Conservation (phyloP, 2,888 invertebrate genomes). For the Eristalis tenax region DNA sequence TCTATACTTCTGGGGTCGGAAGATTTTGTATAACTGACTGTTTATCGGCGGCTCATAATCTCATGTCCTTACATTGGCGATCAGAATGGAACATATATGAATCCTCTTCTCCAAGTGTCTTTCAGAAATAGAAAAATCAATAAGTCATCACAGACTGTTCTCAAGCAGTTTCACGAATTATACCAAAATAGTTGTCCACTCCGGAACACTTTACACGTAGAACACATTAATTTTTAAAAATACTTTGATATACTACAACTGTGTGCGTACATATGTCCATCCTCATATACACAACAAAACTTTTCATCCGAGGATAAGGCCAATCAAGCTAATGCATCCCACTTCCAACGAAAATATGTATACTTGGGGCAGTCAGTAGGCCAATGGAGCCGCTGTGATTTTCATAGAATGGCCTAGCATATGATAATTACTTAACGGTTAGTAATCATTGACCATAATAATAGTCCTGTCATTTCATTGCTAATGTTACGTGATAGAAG, state of each 20-base stretch:
- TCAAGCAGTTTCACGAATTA: background rate
- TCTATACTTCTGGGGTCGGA: too few relatives aligned
- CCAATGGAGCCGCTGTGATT: background rate
- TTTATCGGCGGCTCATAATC: too few relatives aligned
- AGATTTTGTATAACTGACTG: too few relatives aligned
- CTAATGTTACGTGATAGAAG: conserved; percentile 39
- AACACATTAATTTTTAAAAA: too few relatives aligned
- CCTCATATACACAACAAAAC: background rate
- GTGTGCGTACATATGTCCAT: background rate
- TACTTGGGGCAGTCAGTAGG: background rate
- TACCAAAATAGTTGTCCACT: background rate
- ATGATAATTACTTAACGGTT: conserved; percentile 9
- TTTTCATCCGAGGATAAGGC: background rate
- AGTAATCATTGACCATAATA: conserved; percentile 45
- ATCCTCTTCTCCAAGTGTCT: background rate
- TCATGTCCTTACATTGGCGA: background rate
- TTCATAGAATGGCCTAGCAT: background rate
- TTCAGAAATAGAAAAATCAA: background rate
- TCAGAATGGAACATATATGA: background rate
- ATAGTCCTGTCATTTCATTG: conserved; percentile 24
- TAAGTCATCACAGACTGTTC: background rate
- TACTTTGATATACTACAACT: too few relatives aligned
- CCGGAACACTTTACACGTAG: background rate
- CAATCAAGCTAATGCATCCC: background rate
- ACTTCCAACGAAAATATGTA: background rate